phyloP scores from a whole-genome alignment of 1,140 invertebrate genomes.

The Episyrphus balteatus region DNA sequence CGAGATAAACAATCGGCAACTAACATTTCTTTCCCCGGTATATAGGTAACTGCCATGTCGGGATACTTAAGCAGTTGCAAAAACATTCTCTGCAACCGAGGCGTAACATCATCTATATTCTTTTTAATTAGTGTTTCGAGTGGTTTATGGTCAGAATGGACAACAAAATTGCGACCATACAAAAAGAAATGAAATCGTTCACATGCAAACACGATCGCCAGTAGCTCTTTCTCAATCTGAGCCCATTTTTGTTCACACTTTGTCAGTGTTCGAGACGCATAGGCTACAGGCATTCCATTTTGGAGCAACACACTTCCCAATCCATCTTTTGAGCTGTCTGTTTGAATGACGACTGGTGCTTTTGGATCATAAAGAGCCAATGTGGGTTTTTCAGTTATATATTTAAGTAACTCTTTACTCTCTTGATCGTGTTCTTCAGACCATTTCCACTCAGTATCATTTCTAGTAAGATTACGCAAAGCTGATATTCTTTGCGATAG shows the following conservation, averaged over 20 bases:
- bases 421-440: conserved; percentile 3
- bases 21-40: conserved; percentile 13
- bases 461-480: conserved; percentile 14
- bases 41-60: conserved; percentile 25
- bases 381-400: conserved; percentile 11
- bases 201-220: conserved; percentile 24
- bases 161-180: too few species aligned
- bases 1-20: conserved; percentile 17
- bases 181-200: conserved; percentile 21
- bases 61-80: conserved; percentile 1
- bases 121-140: conserved; percentile 32
- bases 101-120: conserved; percentile 18
- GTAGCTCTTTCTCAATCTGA: conserved; percentile 32
- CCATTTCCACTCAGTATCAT: conserved; percentile 17
- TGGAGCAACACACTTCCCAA: conserved; percentile 19
- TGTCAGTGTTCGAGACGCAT: conserved; percentile 22
- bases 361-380: conserved; percentile 7
- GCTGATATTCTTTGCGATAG: conserved; percentile 8
- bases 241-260: conserved; percentile 21
- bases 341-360: conserved; percentile 8
- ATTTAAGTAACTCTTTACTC: conserved; percentile 11
- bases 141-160: conserved; percentile 39
- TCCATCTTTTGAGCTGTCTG: conserved; percentile 12
- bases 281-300: conserved; percentile 15
- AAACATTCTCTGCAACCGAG: conserved; percentile 24